Evolutionary conservation across 2,113 vertebrate species (phyloP).

Genomic region (Chitala chitala): DNA sequence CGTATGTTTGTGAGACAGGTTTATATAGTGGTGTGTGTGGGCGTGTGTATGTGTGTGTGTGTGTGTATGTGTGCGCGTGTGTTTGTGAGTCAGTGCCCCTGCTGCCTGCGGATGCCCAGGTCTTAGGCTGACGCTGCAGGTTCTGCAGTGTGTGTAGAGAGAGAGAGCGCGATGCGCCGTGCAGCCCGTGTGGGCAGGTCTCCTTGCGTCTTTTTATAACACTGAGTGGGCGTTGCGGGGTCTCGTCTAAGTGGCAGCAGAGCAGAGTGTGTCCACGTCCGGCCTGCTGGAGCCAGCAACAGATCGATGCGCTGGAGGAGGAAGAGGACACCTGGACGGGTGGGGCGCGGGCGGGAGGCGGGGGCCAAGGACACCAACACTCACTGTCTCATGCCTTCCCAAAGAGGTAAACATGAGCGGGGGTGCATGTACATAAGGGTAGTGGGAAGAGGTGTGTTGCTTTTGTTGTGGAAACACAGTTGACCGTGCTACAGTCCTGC

Average conservation of each 20-base stretch:
- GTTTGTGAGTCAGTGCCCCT: background rate
- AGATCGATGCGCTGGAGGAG: constrained; percentile 52
- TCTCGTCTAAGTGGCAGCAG: background rate
- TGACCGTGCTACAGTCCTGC: background rate
- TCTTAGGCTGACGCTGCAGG: constrained; percentile 44
- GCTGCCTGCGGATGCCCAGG: background rate
- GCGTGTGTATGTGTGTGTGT: constrained; percentile 15
- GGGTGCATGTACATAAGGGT: constrained; percentile 3
- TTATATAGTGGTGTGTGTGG: background rate
- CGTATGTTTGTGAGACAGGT: background rate
- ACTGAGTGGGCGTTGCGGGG: constrained; percentile 5
- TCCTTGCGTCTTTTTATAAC: constrained; percentile 5
- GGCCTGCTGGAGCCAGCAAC: constrained; percentile 13
- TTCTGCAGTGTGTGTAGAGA: constrained; percentile 39
- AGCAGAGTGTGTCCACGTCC: background rate
- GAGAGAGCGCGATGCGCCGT: background rate
- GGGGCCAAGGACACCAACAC: constrained; percentile 40
- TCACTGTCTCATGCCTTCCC: constrained; percentile 42
- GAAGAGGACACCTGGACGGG: constrained; percentile 47
- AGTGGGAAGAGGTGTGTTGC: background rate
- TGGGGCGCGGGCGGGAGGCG: constrained; percentile 34
- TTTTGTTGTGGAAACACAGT: background rate
- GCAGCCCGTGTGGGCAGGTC: background rate
- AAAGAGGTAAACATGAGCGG: constrained; percentile 45
- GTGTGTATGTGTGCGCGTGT: background rate